Conservation (phyloP, 2,888 invertebrate genomes). For the Antheraea assamensis region DNA sequence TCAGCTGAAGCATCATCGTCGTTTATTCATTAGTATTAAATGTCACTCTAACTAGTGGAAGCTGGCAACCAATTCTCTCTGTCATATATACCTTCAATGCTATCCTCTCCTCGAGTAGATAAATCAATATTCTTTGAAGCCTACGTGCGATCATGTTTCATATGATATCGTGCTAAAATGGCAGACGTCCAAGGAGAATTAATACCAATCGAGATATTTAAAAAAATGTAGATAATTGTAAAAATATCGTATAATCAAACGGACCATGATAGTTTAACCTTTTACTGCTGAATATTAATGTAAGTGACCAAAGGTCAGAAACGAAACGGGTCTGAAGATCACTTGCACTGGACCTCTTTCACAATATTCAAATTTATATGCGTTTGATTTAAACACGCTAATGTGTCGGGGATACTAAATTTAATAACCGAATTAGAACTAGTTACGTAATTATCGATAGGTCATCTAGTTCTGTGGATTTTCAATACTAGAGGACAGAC, state of each 20-base stretch:
- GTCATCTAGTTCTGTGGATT: neutral
- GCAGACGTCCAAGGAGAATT: neutral
- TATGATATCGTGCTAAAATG: neutral
- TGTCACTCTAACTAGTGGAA: too few species aligned
- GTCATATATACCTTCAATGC: too few species aligned
- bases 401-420: neutral
- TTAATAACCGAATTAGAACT: neutral
- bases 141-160: too few species aligned
- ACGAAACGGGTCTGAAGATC: conserved; percentile 23
- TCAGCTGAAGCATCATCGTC: too few species aligned
- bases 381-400: neutral
- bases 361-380: conserved; percentile 14
- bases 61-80: too few species aligned
- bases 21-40: too few species aligned
- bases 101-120: neutral
- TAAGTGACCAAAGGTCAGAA: conserved; percentile 22
- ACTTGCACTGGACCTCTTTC: conserved; percentile 20
- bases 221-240: neutral
- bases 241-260: conserved; percentile 3
- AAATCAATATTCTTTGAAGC: neutral
- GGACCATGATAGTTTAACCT: conserved; percentile 20
- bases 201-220: neutral
- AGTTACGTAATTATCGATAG: neutral
- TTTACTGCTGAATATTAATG: conserved; percentile 26
- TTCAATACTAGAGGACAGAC: neutral